Base-by-base conservation (phyloP, 2,888 invertebrate genomes). In the Antheraea yamamai region DNA sequence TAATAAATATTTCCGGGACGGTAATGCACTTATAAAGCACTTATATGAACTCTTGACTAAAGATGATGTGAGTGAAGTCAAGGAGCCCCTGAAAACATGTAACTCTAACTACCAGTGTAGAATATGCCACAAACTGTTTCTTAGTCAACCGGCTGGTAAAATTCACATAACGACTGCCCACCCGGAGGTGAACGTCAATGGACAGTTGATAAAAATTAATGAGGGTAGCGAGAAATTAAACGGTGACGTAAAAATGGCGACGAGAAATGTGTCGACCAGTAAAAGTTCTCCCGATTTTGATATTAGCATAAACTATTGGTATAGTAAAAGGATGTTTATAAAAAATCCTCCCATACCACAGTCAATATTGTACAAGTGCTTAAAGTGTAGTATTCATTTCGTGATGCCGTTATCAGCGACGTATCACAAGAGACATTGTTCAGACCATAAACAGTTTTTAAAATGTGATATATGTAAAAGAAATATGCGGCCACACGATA, bases 11-110 rank as follows among this genome's bases (percentile, higher is more conserved):
- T 90, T 89, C 16, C 79, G 85, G 0, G 82, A 87, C 64, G 83
- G 87, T 4, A 84, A 82, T 0, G 77, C 83, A 0, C 73, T 90
- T 0, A 89, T 89, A 0, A 87, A 85, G 58, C 90, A 90, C 79
- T 39, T 90, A 0, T 89, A 89, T 14, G 83, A 88, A 23, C 52
- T 89, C 0, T n/a, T 89, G 0, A 83, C 86, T 0, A 55, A 80
- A 3, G 86, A 84, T 39, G 78, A 83, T 8, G 78, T 26, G 12
- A 30, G 23, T 10, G n/a, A 47, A 16, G 20, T 3, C 12, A 66
- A 30, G 8, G 12, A 20, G 20, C 12, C 71, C 23, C 12, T 2
- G 12, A 64, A 23, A 39, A 26, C 30, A 0, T 0, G 8, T 4
- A 61, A 51, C 51, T 23, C 8, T 23, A 39, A 26, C 20, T 81